These are phyloP conservation scores for Apotomis capreana DNA, from an alignment of 2,888 invertebrate species.

Conservation along the genomic window DNA sequence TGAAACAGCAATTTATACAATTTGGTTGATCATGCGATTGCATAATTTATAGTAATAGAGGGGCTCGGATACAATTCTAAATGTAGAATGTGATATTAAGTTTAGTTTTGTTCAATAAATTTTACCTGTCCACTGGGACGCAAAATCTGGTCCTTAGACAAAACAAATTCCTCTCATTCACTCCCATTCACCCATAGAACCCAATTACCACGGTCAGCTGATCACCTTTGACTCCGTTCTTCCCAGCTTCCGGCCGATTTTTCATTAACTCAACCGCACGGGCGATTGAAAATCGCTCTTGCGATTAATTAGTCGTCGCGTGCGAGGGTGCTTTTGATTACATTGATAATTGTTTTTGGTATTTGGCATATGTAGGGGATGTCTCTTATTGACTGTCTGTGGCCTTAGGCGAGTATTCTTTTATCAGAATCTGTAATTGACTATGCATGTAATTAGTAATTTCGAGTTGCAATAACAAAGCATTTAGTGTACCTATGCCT, in stretches of 20 bases:
- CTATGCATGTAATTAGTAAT: conserved; percentile 39
- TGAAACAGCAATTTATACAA: no score
- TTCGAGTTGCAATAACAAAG: conserved; percentile 14
- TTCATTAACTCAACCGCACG: conserved; percentile 71
- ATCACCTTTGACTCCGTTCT: conserved; percentile 54
- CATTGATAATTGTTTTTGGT: conserved; percentile 71
- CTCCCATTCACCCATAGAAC: conserved; percentile 46
- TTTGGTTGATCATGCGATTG: no score
- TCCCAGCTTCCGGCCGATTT: conserved; percentile 72
- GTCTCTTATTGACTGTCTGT: conserved; percentile 39
- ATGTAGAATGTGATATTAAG: no score
- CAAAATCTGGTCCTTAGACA: conserved; percentile 36
- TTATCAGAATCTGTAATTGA: conserved; percentile 38
- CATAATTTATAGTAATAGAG: no score
- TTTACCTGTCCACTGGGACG: conserved; percentile 16
- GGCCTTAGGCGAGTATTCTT: conserved; percentile 36
- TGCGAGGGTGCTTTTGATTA: conserved; percentile 69
- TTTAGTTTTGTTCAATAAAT: neutral
- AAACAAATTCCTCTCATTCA: conserved; percentile 43
- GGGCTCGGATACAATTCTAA: no score
- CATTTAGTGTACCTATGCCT: conserved; percentile 3
- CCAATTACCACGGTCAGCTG: conserved; percentile 67
- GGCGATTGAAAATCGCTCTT: conserved; percentile 67
- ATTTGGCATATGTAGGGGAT: conserved; percentile 39
- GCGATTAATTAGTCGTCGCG: conserved; percentile 77